phyloP scores from a whole-genome alignment of 2,797 vertebrate genomes.

The Notolabrus celidotus region DNA sequence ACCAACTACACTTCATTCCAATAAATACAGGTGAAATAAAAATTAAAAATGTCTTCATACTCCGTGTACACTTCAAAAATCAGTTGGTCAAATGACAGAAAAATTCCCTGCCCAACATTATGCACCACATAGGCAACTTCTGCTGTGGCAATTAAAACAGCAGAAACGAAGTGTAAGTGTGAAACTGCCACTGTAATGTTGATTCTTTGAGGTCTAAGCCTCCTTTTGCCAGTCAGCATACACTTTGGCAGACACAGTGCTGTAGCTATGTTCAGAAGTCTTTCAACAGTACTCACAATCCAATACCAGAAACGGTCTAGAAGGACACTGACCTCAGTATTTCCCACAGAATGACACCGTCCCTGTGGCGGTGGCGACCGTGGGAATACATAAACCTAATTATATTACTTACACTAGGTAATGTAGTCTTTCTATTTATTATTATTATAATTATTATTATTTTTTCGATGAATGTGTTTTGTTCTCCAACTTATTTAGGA shows the following conservation, averaged over 20 bases:
- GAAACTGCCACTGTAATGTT: not conserved
- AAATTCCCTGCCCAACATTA: not conserved
- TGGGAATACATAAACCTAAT: too few species aligned
- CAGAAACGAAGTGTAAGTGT: not conserved
- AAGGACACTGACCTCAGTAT: too few species aligned
- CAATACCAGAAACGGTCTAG: not conserved
- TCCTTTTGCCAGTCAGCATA: not conserved
- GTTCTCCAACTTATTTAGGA: too few species aligned
- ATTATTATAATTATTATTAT: too few species aligned
- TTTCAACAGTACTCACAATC: slow-evolving; percentile 1
- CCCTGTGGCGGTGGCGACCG: too few species aligned
- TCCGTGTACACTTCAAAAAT: not conserved
- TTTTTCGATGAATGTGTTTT: too few species aligned
- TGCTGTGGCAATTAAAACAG: not conserved
- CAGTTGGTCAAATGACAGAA: not conserved
- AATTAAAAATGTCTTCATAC: too few species aligned
- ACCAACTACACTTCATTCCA: not conserved
- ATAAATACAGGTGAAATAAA: too few species aligned
- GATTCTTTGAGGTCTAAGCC: not conserved
- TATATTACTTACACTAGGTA: too few species aligned
- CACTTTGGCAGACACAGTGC: not conserved
- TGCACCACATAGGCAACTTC: not conserved
- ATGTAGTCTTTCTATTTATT: too few species aligned
- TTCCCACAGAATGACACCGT: too few species aligned
- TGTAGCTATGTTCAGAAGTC: not conserved